These are phyloP conservation scores for Crenichthys baileyi DNA, from an alignment of 2,797 vertebrate species.

Conservation along the genomic window DNA sequence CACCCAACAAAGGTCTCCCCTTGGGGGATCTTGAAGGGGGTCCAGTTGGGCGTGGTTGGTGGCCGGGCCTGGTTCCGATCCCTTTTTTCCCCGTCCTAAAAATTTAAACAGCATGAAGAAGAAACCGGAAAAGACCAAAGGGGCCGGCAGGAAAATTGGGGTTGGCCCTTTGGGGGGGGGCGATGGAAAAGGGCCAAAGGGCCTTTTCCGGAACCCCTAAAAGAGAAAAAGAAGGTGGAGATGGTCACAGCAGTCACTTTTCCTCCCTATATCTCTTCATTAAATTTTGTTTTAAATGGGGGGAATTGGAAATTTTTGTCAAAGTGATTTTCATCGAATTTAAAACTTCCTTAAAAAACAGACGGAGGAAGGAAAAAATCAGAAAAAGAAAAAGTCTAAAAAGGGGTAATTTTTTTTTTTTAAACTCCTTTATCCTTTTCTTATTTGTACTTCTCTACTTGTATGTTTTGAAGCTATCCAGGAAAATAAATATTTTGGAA, in stretches of 20 bases:
- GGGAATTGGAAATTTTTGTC: background rate
- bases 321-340: background rate
- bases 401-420: background rate
- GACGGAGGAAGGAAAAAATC: background rate
- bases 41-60: too few relatives aligned
- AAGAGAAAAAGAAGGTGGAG: background rate
- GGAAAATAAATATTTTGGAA: background rate
- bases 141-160: too few relatives aligned
- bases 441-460: background rate
- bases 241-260: background rate
- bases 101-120: too few relatives aligned
- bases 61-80: too few relatives aligned
- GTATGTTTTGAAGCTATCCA: background rate
- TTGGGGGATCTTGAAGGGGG: too few relatives aligned
- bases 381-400: background rate
- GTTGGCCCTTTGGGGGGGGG: too few relatives aligned
- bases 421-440: background rate
- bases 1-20: too few relatives aligned
- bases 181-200: too few relatives aligned
- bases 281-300: background rate
- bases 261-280: background rate
- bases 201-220: too few relatives aligned
- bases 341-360: background rate
- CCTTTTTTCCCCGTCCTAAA: too few relatives aligned
- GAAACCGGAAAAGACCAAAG: too few relatives aligned